Conservation (phyloP, 2,797 vertebrate genomes). For the Melanotaenia trifasciata region DNA sequence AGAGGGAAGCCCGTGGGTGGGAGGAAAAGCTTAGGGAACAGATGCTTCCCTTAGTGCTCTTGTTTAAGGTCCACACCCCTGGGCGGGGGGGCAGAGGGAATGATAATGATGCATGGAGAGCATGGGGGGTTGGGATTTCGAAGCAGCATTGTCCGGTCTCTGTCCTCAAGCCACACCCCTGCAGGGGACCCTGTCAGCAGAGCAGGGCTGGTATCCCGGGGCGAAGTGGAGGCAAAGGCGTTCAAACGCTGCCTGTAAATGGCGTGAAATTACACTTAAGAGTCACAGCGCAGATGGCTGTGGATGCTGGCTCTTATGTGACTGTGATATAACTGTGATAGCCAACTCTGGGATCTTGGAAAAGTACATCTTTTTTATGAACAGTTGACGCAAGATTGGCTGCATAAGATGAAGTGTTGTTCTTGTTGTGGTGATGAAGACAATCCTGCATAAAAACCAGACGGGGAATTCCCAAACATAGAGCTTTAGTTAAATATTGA, state of each 20-base stretch:
- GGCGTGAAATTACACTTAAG: constrained; percentile 67
- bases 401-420: background rate
- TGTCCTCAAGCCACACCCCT: constrained; percentile 63
- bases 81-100: constrained; percentile 45
- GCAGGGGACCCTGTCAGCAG: constrained; percentile 49
- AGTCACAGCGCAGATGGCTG: constrained; percentile 67
- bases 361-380: constrained; percentile 39
- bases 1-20: constrained; percentile 31
- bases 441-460: constrained; percentile 21
- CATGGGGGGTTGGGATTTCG: constrained; percentile 39
- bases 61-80: constrained; percentile 68
- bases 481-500: constrained; percentile 62
- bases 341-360: constrained; percentile 8
- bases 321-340: constrained; percentile 17
- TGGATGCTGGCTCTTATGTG: constrained; percentile 42
- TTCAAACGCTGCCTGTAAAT: constrained; percentile 56
- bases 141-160: constrained; percentile 59
- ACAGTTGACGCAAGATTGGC: constrained; percentile 15
- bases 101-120: constrained; percentile 49
- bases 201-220: constrained; percentile 48
- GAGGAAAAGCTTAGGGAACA: constrained; percentile 65
- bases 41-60: constrained; percentile 70
- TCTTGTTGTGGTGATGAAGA: constrained; percentile 8
- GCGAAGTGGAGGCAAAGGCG: constrained; percentile 41
- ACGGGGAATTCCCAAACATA: constrained; percentile 49